A percentile compares a stretch with the other conserved stretches of the same genome.
Evolutionary conservation across 2,113 vertebrate genomes (phyloP).

Genomic region (Mastomys natalensis): DNA sequence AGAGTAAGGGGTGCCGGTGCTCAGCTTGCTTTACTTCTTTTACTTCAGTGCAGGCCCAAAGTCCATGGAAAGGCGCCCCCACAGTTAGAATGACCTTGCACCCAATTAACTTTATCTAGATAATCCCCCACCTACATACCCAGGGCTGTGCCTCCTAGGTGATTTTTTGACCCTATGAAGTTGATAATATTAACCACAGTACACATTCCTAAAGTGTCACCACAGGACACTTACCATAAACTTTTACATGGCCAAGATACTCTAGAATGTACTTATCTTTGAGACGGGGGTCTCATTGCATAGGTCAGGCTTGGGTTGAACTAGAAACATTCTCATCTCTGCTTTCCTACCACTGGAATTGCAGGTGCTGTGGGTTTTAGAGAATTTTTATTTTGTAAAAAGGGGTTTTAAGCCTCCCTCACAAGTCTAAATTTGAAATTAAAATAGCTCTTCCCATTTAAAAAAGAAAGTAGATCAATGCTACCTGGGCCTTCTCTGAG

Average conservation of each 20-base stretch:
- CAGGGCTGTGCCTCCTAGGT: not conserved
- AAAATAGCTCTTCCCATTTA: not conserved
- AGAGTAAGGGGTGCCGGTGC: not conserved
- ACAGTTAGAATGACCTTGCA: not conserved
- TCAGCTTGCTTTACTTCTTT: too few species aligned
- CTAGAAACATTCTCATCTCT: not conserved
- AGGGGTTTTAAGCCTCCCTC: not conserved
- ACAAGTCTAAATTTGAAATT: conserved; percentile 23
- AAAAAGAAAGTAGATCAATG: not conserved
- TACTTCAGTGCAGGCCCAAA: too few species aligned
- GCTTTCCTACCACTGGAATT: not conserved
- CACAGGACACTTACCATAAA: not conserved
- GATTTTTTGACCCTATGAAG: too few species aligned
- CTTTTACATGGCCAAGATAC: not conserved
- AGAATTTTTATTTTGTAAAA: not conserved
- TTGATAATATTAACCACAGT: not conserved
- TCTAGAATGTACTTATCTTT: not conserved
- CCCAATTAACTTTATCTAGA: not conserved
- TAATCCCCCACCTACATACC: not conserved
- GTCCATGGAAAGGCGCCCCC: not conserved
- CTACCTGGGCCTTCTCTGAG: not conserved
- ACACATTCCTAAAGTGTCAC: not conserved
- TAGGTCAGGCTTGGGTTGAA: not conserved
- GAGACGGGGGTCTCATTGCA: not conserved
- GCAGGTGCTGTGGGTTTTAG: too few species aligned